phyloP scores from a whole-genome alignment of 1,140 invertebrate species.

The Bombus balteatus region DNA sequence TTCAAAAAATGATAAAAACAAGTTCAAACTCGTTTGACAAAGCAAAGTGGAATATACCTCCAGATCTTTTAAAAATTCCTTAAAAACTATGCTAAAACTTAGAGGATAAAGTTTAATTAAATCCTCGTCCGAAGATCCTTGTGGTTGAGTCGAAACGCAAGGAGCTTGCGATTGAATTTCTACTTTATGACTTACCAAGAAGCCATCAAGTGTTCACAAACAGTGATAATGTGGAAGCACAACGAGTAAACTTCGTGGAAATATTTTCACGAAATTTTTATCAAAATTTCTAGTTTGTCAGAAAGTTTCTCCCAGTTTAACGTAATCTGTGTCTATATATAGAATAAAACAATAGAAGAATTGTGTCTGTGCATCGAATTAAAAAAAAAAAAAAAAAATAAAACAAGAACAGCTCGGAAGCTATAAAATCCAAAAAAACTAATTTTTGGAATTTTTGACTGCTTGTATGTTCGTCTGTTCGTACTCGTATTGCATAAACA shows the following conservation, averaged over 20 bases:
- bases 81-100: constrained; percentile 11
- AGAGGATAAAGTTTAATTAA: constrained; percentile 6
- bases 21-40: background rate
- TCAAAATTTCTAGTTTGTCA: no score
- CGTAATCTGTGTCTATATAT: no score
- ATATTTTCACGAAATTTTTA: background rate
- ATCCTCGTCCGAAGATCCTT: background rate
- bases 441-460: no score
- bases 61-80: background rate
- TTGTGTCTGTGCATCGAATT: no score
- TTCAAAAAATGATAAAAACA: background rate
- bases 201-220: background rate
- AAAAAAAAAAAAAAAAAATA: no score
- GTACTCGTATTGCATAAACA: no score
- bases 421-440: no score
- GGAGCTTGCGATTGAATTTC: constrained; percentile 21
- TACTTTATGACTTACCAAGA: background rate
- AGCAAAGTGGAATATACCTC: background rate
- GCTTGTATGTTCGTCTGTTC: no score
- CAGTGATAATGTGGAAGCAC: background rate
- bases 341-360: no score
- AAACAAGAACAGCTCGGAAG: no score
- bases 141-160: background rate
- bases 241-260: background rate
- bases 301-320: no score